Evolutionary conservation across 1,140 invertebrate species (phyloP), one percentile per base, ranked within the genome.

Genomic region (Diuraphis noxia): DNA sequence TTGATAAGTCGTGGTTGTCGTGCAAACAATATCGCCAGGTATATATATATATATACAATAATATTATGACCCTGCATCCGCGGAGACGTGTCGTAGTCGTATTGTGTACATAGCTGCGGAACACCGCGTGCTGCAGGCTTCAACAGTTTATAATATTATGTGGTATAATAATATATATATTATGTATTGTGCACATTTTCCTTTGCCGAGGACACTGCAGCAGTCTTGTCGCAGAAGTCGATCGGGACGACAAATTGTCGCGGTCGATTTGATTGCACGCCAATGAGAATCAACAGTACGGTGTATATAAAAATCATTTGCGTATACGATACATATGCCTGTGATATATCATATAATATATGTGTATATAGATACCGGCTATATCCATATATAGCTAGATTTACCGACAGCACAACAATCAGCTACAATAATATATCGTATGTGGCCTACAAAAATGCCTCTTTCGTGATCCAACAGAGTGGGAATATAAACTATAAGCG

Each of bases 1-100:
- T 17, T 46, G 56, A 49, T 36, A 91, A 77, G 89, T 91, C 89
- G 77, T 91, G 89, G 34, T 46, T n/a, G 63, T 90, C 88, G 88
- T 90, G 88, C 88, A 79, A 90, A 79, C n/a, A 88, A 63, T 88
- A 88, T 88, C 19, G 43, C 25, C 34, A 72, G 30, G n/a, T n/a
- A n/a, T n/a, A n/a, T 49, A 49, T n/a, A n/a, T n/a, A n/a, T n/a
- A n/a, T n/a, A 49, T 49, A 49, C 25, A 38, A 82, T 82, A 82
- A 82, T 82, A 82, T 41, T 82, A 82, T 82, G 81, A 41, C 38
- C 23, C 79, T 34, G 30, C 41, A 7, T 30, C 40, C 40, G 17
- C 82, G 41, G 56, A 72, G 56, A 72, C 30, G 30, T 72, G 56
- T 72, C 30, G 56, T 72, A 72, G 56, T 72, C 30, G 56, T 72